Percentiles rank a stretch among this genome's conserved stretches.
Conservation (phyloP, 2,888 invertebrate genomes). For the Nymphalis c-album region DNA sequence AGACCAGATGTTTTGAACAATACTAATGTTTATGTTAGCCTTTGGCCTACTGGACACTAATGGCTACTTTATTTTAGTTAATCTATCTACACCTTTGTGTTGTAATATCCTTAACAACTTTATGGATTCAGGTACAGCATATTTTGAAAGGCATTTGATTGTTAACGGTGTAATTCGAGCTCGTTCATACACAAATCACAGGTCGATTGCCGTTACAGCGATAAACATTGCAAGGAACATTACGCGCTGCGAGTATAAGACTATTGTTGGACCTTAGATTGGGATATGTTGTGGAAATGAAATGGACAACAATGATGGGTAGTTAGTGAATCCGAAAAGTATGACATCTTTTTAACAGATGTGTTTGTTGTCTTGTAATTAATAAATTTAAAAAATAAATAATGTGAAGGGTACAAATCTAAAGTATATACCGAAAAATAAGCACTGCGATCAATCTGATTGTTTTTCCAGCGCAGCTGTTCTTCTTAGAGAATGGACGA, state of each 20-base stretch:
- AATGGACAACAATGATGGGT: background rate
- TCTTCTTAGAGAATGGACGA: no score
- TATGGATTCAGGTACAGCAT: conserved; percentile 35
- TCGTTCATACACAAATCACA: conserved; percentile 44
- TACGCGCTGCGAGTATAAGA: conserved; percentile 7
- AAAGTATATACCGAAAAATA: no score
- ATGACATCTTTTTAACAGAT: no score
- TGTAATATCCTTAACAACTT: conserved; percentile 38
- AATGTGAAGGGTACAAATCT: no score
- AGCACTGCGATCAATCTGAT: no score
- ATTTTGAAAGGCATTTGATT: conserved; percentile 39
- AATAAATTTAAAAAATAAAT: no score
- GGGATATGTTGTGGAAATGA: background rate
- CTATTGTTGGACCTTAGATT: background rate
- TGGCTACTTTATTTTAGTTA: conserved; percentile 40
- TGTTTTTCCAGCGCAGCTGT: no score
- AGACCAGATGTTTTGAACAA: conserved; percentile 32
- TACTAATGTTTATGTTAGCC: conserved; percentile 33
- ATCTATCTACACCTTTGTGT: conserved; percentile 41
- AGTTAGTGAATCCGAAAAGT: no score
- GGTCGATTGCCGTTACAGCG: conserved; percentile 51
- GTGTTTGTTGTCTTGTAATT: no score
- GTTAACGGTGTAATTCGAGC: conserved; percentile 35
- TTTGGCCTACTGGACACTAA: conserved; percentile 36
- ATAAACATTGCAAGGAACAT: conserved; percentile 42